Evolutionary conservation across 2,888 invertebrate species (phyloP).

Genomic region (Gasteruption jaculator): DNA sequence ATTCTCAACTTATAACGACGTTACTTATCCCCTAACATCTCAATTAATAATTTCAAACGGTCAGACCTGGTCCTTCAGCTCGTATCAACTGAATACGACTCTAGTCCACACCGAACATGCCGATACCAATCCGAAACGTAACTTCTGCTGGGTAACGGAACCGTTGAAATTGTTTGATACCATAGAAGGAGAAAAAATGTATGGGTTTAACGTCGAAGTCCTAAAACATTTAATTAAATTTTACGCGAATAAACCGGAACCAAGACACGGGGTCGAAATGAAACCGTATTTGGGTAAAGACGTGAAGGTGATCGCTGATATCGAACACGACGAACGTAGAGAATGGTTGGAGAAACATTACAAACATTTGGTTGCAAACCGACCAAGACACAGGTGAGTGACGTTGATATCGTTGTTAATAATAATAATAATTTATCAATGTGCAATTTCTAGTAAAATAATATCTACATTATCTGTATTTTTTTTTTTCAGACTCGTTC

Average conservation of each 20-base stretch:
- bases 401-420: conserved; percentile 2
- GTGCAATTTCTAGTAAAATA: conserved; percentile 4
- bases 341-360: conserved; percentile 67
- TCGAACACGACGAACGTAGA: conserved; percentile 65
- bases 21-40: conserved; percentile 85
- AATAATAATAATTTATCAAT: background rate
- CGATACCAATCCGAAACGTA: conserved; percentile 66
- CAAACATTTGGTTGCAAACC: conserved; percentile 66
- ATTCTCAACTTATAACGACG: conserved; percentile 84
- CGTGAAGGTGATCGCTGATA: conserved; percentile 62
- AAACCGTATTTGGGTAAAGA: conserved; percentile 69
- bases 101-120: conserved; percentile 61
- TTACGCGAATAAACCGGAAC: conserved; percentile 67
- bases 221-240: conserved; percentile 69
- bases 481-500: conserved; percentile 53
- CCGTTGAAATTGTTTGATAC: conserved; percentile 70
- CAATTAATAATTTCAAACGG: conserved; percentile 91
- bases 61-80: conserved; percentile 76
- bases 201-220: conserved; percentile 78
- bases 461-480: conserved; percentile 2
- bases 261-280: conserved; percentile 60
- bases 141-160: conserved; percentile 75
- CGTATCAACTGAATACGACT: conserved; percentile 89
- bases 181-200: conserved; percentile 63
- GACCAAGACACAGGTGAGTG: conserved; percentile 56